A percentile compares a stretch with the other conserved stretches of the same genome.
Conservation (phyloP, 92 coral and sea anemone species). For the Parazoanthus atlanticus region DNA sequence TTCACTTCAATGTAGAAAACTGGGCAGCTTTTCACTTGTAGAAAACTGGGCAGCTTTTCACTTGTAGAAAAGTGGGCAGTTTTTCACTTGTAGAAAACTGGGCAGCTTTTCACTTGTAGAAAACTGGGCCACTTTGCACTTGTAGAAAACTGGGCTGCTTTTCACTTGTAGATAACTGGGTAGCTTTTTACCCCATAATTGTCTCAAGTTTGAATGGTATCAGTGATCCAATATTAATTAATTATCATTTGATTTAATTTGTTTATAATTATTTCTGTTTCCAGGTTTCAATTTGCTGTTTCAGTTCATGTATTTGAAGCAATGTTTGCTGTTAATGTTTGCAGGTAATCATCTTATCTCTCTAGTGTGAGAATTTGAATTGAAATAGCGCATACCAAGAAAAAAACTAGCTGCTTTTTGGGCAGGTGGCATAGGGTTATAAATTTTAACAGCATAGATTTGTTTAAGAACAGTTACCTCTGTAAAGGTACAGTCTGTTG, state of each 20-base stretch:
- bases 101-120: background rate
- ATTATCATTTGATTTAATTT: background rate
- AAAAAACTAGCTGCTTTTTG: too few relatives aligned
- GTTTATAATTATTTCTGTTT: background rate
- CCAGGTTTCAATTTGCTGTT: slow-evolving; percentile 18
- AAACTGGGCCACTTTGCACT: background rate
- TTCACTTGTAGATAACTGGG: background rate
- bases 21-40: background rate
- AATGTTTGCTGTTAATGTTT: slow-evolving; percentile 13
- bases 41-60: too few relatives aligned
- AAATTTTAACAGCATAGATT: too few relatives aligned
- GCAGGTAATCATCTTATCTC: slow-evolving; percentile 3
- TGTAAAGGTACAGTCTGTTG: too few relatives aligned
- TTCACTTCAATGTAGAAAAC: too few relatives aligned
- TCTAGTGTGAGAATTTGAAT: too few relatives aligned
- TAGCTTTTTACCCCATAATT: background rate
- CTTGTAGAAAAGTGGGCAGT: background rate
- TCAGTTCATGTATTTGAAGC: slow-evolving; percentile 35
- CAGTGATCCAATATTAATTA: background rate
- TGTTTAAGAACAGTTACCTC: too few relatives aligned
- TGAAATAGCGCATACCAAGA: too few relatives aligned
- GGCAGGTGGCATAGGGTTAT: too few relatives aligned
- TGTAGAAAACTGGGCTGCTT: too few relatives aligned
- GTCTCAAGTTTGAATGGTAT: background rate
- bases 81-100: too few relatives aligned